These are phyloP conservation scores for Ophraella communa DNA, from an alignment of 2,888 invertebrate genomes.

Conservation along the genomic window DNA sequence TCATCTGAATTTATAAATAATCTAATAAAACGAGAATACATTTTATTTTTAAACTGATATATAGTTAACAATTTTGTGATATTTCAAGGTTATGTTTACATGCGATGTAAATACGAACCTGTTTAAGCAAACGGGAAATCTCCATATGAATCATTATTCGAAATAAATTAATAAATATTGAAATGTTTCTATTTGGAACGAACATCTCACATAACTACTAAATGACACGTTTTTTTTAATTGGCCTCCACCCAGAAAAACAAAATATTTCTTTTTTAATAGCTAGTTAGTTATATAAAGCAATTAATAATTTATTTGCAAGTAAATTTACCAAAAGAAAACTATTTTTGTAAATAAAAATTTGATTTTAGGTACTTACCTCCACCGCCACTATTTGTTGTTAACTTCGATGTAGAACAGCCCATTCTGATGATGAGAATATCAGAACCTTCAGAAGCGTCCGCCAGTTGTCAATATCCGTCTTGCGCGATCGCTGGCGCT, in stretches of 20 bases:
- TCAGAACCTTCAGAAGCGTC: neutral
- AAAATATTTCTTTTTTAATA: too few species aligned
- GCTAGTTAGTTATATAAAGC: too few species aligned
- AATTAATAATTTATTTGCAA: too few species aligned
- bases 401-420: slow-evolving; percentile 22
- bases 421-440: slow-evolving; percentile 8
- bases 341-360: too few species aligned
- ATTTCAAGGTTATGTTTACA: neutral
- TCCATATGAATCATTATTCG: neutral
- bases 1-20: neutral
- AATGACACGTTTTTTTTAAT: neutral
- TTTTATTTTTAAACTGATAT: neutral
- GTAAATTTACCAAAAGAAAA: too few species aligned
- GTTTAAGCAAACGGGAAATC: neutral
- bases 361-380: neutral
- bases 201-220: neutral
- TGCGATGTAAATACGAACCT: neutral
- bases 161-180: neutral
- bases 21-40: neutral
- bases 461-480: neutral
- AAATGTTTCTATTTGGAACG: neutral
- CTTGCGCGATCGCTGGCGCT: neutral
- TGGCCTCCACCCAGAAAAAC: neutral
- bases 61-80: neutral
- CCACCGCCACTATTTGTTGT: neutral